Conservation (phyloP, 2,797 vertebrate species). For the Rhinella marina region DNA sequence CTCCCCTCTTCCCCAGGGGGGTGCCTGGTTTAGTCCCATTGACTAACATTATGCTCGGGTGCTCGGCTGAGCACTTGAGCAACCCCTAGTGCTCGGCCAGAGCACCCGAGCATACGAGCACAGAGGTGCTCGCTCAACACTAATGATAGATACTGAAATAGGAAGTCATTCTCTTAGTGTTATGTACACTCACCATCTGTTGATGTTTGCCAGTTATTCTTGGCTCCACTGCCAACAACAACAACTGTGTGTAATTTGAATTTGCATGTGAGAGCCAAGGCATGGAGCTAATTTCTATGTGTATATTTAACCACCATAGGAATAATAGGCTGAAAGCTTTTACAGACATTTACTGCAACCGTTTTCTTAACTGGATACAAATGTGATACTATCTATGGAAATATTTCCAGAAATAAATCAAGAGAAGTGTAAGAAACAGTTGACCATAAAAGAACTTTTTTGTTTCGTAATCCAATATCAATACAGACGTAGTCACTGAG, state of each 20-base stretch:
- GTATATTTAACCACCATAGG: background rate
- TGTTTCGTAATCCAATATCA: background rate
- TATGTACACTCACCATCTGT: background rate
- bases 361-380: background rate
- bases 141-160: constrained; percentile 1
- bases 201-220: constrained; percentile 10
- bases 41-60: no score
- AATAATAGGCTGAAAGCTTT: background rate
- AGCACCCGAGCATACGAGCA: no score
- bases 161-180: constrained; percentile 1
- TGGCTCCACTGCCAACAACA: constrained; percentile 8
- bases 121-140: no score
- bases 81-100: no score
- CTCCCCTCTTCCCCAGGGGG: no score
- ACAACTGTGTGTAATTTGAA: background rate
- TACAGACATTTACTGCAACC: background rate
- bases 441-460: background rate
- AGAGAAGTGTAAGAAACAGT: background rate
- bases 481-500: background rate
- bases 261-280: background rate
- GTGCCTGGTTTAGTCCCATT: no score
- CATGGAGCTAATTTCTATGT: background rate
- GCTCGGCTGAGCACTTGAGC: no score
- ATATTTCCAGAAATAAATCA: background rate
- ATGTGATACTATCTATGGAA: background rate